Evolutionary conservation across 2,113 vertebrate species (phyloP).

Genomic region (Nymphicus hollandicus): DNA sequence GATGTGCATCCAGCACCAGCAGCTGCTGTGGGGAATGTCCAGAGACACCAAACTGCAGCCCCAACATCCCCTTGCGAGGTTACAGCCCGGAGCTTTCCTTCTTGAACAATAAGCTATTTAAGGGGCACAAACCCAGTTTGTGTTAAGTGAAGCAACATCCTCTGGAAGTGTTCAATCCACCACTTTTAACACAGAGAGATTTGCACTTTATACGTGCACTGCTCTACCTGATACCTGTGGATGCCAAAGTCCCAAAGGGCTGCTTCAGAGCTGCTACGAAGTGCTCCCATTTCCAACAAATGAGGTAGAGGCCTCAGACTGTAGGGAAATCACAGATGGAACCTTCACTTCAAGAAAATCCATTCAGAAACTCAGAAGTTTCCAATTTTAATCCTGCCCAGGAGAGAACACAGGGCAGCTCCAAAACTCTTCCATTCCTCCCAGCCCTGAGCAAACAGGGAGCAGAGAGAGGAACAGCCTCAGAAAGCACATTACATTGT

Average conservation of each 20-base stretch:
- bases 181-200: background rate
- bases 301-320: background rate
- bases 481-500: background rate
- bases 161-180: background rate
- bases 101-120: background rate
- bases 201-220: background rate
- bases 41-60: background rate
- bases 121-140: background rate
- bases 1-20: background rate
- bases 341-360: background rate
- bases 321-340: slow-evolving; percentile 5
- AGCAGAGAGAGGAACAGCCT: background rate
- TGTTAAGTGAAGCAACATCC: background rate
- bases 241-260: background rate
- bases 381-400: background rate
- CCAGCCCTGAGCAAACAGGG: background rate
- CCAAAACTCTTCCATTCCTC: background rate
- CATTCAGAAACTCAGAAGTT: background rate
- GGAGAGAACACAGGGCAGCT: background rate
- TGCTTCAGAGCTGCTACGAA: slow-evolving; percentile 6
- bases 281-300: background rate
- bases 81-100: background rate
- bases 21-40: background rate
- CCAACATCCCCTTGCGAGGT: background rate
- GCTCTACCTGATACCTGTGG: background rate